phyloP scores from a whole-genome alignment of 2,888 invertebrate genomes.

The Caenorhabditis japonica region DNA sequence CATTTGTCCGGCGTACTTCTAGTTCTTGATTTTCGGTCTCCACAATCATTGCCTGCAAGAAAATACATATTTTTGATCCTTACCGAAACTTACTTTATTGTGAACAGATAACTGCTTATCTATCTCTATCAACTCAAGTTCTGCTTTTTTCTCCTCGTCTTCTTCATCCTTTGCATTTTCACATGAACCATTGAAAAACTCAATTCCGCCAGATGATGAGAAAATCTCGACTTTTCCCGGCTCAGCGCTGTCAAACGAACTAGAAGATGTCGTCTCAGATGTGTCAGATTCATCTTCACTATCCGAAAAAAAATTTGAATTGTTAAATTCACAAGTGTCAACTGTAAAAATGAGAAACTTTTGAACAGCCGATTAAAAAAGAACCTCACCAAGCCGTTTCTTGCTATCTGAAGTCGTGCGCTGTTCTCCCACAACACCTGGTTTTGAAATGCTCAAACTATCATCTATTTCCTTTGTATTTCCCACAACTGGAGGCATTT shows the following conservation, averaged over 20 bases:
- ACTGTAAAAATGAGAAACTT: neutral
- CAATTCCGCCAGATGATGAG: conserved; percentile 41
- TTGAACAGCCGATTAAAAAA: neutral
- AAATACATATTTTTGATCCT: neutral
- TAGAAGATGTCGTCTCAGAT: conserved; percentile 9
- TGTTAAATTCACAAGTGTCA: neutral
- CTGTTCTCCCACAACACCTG: conserved; percentile 12
- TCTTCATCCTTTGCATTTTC: conserved; percentile 12
- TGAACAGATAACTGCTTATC: conserved; percentile 23
- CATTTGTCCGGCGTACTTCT: conserved; percentile 26
- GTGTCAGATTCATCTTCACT: conserved; percentile 32
- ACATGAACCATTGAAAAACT: conserved; percentile 20
- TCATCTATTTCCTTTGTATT: conserved; percentile 21
- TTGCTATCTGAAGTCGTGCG: conserved; percentile 48
- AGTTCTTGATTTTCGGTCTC: conserved; percentile 44
- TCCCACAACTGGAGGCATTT: conserved; percentile 46
- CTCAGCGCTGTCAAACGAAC: conserved; percentile 1
- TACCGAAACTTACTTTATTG: conserved; percentile 16
- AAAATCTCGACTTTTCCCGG: neutral
- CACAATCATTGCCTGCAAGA: conserved; percentile 41
- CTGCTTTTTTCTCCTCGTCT: neutral
- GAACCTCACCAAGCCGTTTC: conserved; percentile 14
- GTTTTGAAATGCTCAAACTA: conserved; percentile 29
- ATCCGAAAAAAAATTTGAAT: neutral
- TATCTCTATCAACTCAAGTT: conserved; percentile 13